Percentiles rank a stretch among this genome's conserved stretches.
Conservation (phyloP, 2,797 vertebrate genomes). For the Helostoma temminkii region DNA sequence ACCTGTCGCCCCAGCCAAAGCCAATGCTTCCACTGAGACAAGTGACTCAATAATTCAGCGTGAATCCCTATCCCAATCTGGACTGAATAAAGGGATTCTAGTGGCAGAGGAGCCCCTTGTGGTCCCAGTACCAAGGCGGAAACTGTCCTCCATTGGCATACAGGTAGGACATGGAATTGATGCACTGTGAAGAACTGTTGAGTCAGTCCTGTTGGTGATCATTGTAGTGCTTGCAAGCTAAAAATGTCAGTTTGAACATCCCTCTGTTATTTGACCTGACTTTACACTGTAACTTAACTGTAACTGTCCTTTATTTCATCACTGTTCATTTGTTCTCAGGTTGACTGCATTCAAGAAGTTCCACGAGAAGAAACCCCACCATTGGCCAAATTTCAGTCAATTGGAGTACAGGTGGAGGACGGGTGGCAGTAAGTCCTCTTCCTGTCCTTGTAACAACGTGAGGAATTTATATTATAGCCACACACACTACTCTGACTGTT, state of each 20-base stretch:
- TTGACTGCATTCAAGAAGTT: conserved; percentile 97
- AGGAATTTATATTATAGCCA: conserved; percentile 77
- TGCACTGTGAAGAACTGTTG: background rate
- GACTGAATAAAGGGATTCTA: conserved; percentile 82
- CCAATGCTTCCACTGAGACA: conserved; percentile 87
- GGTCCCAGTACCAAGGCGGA: conserved; percentile 90
- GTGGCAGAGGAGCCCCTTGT: conserved; percentile 87
- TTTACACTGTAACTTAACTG: background rate
- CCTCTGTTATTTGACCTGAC: conserved; percentile 48
- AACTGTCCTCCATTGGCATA: conserved; percentile 98
- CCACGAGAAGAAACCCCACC: conserved; percentile 93
- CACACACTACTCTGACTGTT: conserved; percentile 69
- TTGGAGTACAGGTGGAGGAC: conserved; percentile 99
- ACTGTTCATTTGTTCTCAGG: conserved; percentile 84
- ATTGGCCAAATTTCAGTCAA: conserved; percentile 96
- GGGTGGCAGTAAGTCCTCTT: conserved; percentile 97
- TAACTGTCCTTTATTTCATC: background rate
- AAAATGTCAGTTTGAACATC: conserved; percentile 25
- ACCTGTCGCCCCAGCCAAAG: conserved; percentile 76
- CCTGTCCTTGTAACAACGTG: conserved; percentile 79
- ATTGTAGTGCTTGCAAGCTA: conserved; percentile 29
- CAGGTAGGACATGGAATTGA: conserved; percentile 86
- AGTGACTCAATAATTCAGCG: conserved; percentile 81
- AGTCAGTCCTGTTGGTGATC: background rate
- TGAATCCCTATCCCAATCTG: conserved; percentile 88